Base-by-base conservation (phyloP, 2,113 vertebrate genomes). In the Triplophysa rosa region DNA sequence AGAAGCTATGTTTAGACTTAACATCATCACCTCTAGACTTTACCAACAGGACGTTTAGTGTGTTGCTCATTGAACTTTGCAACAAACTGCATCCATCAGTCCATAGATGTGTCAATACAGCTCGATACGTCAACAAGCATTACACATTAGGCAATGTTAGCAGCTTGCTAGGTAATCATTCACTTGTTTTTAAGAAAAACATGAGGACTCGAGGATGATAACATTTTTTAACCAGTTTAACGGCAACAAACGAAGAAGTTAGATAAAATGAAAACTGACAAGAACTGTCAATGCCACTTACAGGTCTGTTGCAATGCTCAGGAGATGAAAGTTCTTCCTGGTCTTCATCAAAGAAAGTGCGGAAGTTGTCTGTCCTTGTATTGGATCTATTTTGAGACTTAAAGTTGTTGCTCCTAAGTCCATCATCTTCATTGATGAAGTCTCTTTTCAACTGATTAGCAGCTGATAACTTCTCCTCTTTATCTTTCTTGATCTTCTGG, bases 241-340 rank as follows among this genome's bases (percentile, higher is more conserved):
- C 10, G 4, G 42, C 2, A 54, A 17, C 49, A 17, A 6, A 16
- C 14, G 2, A 5, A 14, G 9, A 77, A 63, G 12, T n/a, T 11
- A 63, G 66, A 67, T 9, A 45, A 3, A 68, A 10, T 0, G 16
- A 9, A 29, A 42, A n/a, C 42, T 45, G 42, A 45, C 2, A 45
- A 45, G 42, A 45, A 45, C 1, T 2, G 9, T 77, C 58, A 24
- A 3, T 65, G 67, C 65, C 84, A 96, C 98, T 96, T 82, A 99
- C 98, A 6, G 94, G 93, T 89, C 92, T 92, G 86, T 93, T 93
- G 84, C 94, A 96, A 84, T 97, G 89, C 58, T 98, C 97, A 79
- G 96, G 96, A 83, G 96, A 98, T n/a, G 94, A 96, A 81, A 93
- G 88, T 69, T 96, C 95, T 85, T 96, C 95, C 87, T 94, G 93